These are phyloP conservation scores for Choloepus didactylus DNA, from an alignment of 2,797 vertebrate species.

Conservation along the genomic window DNA sequence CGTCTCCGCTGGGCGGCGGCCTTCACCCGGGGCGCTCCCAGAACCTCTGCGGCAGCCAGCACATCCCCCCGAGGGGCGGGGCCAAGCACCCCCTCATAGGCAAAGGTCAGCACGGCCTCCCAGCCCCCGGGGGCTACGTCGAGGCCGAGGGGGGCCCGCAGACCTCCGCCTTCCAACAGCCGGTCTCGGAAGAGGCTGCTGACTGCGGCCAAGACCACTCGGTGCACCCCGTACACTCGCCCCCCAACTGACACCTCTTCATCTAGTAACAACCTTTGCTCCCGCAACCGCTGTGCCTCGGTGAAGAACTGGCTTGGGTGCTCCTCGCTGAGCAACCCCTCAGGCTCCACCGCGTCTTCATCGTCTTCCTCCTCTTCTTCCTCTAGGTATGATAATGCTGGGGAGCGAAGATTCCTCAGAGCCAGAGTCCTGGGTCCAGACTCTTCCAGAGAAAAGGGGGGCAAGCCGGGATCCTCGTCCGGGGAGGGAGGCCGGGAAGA, in stretches of 20 bases:
- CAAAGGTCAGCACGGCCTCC: constrained; percentile 86
- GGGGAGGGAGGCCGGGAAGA: constrained; percentile 57
- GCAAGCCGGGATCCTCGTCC: not conserved
- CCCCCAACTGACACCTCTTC: constrained; percentile 79
- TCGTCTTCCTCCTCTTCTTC: not conserved
- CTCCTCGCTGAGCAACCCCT: constrained; percentile 74
- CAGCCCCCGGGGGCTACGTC: constrained; percentile 76
- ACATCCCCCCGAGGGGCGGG: constrained; percentile 61
- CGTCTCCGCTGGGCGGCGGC: constrained; percentile 48
- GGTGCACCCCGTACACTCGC: constrained; percentile 77
- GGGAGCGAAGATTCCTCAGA: constrained; percentile 49
- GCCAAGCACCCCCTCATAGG: constrained; percentile 80
- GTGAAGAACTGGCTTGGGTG: constrained; percentile 83
- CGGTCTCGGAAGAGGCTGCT: constrained; percentile 83
- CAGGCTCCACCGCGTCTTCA: not conserved
- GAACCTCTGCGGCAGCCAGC: constrained; percentile 72
- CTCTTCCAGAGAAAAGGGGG: constrained; percentile 58
- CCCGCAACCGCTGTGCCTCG: constrained; percentile 78
- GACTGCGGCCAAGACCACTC: constrained; percentile 84
- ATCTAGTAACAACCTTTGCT: constrained; percentile 83
- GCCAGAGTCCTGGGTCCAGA: not conserved
- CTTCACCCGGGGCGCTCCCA: constrained; percentile 83
- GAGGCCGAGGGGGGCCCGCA: not conserved
- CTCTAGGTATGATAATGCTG: constrained; percentile 44
- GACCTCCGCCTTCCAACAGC: constrained; percentile 36